phyloP scores from a whole-genome alignment of 2,797 vertebrate genomes.

The Euphonia xanthogaster region DNA sequence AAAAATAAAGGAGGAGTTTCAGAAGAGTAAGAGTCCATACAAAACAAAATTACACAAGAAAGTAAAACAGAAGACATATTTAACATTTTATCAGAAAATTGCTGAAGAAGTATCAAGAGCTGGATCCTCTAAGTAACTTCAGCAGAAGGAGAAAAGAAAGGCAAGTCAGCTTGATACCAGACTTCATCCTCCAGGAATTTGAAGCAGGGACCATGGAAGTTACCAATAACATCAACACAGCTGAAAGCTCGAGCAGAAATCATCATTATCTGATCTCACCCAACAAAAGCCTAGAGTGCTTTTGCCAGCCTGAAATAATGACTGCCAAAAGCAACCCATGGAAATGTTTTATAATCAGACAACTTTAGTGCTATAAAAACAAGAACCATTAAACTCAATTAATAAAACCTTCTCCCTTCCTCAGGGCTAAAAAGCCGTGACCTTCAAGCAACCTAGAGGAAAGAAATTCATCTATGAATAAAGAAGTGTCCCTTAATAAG shows the following conservation, averaged over 20 bases:
- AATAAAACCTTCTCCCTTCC: not conserved
- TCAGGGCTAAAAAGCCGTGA: not conserved
- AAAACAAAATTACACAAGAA: not conserved
- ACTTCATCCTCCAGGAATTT: not conserved
- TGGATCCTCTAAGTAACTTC: not conserved
- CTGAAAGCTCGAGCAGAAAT: not conserved
- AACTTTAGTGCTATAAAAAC: not conserved
- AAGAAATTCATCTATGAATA: not conserved
- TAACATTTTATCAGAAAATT: not conserved
- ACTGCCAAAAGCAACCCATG: not conserved
- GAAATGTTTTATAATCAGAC: not conserved
- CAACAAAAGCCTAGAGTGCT: not conserved
- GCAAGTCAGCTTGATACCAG: not conserved
- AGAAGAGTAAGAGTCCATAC: not conserved
- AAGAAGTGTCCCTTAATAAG: not conserved
- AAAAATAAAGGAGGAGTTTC: not conserved
- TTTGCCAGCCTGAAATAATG: not conserved
- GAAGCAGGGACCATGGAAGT: not conserved
- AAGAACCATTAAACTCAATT: not conserved
- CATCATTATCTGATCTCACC: not conserved
- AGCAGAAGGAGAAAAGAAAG: not conserved
- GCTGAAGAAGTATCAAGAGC: not conserved
- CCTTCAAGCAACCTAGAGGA: not conserved
- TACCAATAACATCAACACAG: not conserved
- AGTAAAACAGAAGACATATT: not conserved